Evolutionary conservation across 2,888 invertebrate genomes (phyloP).

Genomic region (Campopleginae sp.): DNA sequence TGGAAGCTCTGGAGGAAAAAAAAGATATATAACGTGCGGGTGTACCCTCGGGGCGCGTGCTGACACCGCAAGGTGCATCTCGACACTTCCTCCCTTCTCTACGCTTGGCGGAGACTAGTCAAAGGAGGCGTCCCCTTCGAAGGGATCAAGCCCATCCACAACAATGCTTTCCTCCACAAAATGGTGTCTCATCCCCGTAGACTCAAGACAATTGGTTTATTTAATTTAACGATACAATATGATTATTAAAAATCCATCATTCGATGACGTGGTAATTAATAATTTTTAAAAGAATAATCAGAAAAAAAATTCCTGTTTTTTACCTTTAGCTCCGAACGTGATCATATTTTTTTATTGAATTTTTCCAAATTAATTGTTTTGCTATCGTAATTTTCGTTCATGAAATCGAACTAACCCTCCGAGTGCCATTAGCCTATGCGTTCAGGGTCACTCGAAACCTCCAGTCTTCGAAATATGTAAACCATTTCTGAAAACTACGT

Average conservation of each 20-base stretch:
- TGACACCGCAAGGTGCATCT: constrained; percentile 72
- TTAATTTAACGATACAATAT: not conserved
- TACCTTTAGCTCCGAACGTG: not conserved
- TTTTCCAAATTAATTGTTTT: too few relatives aligned
- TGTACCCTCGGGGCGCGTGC: constrained; percentile 55
- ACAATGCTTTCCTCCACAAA: constrained; percentile 28
- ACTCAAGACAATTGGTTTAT: not conserved
- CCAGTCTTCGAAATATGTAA: not conserved
- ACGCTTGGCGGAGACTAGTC: constrained; percentile 17
- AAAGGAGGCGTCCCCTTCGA: constrained; percentile 42
- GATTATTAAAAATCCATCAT: too few relatives aligned
- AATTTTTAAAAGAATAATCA: not conserved
- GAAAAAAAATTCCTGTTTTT: not conserved
- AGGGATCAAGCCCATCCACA: not conserved
- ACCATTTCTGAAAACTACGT: not conserved
- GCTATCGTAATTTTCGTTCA: too few relatives aligned
- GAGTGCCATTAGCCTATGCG: too few relatives aligned
- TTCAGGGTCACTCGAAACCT: too few relatives aligned
- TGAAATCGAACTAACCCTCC: too few relatives aligned
- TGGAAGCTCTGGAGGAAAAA: constrained; percentile 24
- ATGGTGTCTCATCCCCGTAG: not conserved
- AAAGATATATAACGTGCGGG: constrained; percentile 50
- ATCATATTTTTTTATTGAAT: too few relatives aligned
- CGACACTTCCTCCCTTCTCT: constrained; percentile 17
- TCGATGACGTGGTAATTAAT: not conserved